These are phyloP conservation scores for Portunus trituberculatus DNA, from an alignment of 1,140 invertebrate species.

Conservation along the genomic window DNA sequence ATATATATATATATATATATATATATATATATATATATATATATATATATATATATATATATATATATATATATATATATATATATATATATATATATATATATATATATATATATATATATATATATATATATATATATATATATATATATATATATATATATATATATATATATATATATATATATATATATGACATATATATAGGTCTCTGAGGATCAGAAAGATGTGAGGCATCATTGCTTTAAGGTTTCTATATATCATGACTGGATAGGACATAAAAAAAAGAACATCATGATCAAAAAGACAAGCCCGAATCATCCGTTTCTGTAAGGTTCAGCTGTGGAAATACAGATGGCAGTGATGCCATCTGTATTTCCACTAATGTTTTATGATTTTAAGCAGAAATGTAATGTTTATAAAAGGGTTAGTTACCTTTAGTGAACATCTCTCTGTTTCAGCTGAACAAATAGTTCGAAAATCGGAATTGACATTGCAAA, in stretches of 20 bases:
- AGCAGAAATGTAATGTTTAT: not conserved
- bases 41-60: constrained; percentile 49
- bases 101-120: constrained; percentile 53
- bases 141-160: constrained; percentile 53
- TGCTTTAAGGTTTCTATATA: not conserved
- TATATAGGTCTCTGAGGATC: not conserved
- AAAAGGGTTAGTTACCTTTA: too few relatives aligned
- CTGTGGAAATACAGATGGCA: not conserved
- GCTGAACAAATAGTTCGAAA: too few relatives aligned
- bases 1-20: constrained; percentile 44
- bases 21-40: constrained; percentile 48
- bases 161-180: constrained; percentile 29
- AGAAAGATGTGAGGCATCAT: not conserved
- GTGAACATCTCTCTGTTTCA: too few relatives aligned
- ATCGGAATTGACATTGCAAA: too few relatives aligned
- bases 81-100: constrained; percentile 51
- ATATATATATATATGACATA: not conserved
- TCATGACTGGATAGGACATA: not conserved
- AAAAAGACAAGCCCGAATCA: not conserved
- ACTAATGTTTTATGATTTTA: not conserved
- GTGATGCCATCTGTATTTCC: not conserved
- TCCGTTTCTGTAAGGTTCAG: not conserved
- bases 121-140: constrained; percentile 53
- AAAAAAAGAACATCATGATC: not conserved
- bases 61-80: constrained; percentile 55